Conservation (phyloP, 2,113 vertebrate genomes). For the Cnemophilus loriae region DNA sequence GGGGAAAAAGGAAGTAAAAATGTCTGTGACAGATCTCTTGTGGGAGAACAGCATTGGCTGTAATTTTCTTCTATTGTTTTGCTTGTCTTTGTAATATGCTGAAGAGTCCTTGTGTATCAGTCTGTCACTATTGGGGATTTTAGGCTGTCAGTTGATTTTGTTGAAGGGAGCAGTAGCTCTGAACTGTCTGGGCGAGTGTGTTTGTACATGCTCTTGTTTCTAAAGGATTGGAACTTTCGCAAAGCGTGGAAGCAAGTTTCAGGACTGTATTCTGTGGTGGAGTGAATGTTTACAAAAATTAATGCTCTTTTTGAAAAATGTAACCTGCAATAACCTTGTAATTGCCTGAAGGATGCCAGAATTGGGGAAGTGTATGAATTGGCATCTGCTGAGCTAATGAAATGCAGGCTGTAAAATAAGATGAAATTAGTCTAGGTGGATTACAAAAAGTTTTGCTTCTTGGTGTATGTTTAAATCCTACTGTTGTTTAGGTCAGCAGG, state of each 20-base stretch:
- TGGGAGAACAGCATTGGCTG: background rate
- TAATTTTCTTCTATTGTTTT: background rate
- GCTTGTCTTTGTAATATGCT: background rate
- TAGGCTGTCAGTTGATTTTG: background rate
- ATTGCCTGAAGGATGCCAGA: background rate
- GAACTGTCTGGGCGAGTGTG: too few relatives aligned
- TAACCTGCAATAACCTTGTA: background rate
- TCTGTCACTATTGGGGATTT: background rate
- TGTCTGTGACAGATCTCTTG: background rate
- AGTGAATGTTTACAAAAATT: background rate
- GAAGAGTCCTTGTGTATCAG: background rate
- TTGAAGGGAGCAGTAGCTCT: background rate
- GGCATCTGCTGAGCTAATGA: background rate
- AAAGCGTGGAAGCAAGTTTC: background rate
- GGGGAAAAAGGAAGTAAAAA: background rate
- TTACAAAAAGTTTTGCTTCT: background rate
- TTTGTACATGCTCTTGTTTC: background rate
- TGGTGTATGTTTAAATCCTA: background rate
- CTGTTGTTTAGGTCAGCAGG: background rate
- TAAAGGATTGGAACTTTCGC: background rate
- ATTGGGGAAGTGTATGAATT: background rate
- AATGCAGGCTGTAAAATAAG: background rate
- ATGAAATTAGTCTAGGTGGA: background rate
- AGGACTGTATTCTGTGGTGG: background rate
- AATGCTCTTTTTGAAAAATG: background rate